A percentile compares a stretch with the other conserved stretches of the same genome.
These are phyloP conservation scores for Agapornis roseicollis DNA, from an alignment of 2,113 vertebrate genomes.

Conservation along the genomic window DNA sequence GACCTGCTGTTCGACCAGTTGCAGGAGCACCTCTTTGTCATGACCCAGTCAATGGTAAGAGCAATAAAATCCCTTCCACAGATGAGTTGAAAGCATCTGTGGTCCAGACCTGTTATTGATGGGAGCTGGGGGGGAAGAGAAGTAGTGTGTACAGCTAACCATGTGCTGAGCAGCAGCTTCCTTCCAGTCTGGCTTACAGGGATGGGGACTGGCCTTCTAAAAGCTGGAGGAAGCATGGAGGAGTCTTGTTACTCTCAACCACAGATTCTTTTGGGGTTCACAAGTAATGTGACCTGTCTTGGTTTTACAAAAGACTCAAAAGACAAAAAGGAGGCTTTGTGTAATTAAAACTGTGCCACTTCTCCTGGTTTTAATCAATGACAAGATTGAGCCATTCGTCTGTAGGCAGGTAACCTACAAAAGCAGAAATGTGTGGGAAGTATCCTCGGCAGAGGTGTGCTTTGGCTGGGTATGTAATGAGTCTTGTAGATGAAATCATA, in stretches of 20 bases:
- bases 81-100: background rate
- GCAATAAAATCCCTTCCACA: background rate
- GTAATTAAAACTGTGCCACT: background rate
- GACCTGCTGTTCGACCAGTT: conserved; percentile 89
- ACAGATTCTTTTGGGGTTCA: background rate
- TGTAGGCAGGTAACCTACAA: background rate
- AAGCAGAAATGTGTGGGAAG: background rate
- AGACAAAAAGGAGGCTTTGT: background rate
- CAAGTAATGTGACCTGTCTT: background rate
- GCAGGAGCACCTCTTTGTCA: conserved; percentile 89
- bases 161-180: background rate
- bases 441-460: background rate
- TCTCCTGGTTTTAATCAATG: background rate
- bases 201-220: background rate
- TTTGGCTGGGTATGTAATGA: background rate
- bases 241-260: background rate
- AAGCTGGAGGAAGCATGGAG: background rate
- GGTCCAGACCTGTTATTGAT: background rate
- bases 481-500: background rate
- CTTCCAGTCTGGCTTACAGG: background rate
- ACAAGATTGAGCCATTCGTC: background rate
- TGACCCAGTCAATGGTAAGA: conserved; percentile 89
- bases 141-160: background rate
- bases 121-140: background rate
- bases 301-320: background rate